Percentiles rank a stretch among this genome's conserved stretches.
These are phyloP conservation scores for Coptodon bakossiorum DNA, from an alignment of 2,113 vertebrate species.

Conservation along the genomic window DNA sequence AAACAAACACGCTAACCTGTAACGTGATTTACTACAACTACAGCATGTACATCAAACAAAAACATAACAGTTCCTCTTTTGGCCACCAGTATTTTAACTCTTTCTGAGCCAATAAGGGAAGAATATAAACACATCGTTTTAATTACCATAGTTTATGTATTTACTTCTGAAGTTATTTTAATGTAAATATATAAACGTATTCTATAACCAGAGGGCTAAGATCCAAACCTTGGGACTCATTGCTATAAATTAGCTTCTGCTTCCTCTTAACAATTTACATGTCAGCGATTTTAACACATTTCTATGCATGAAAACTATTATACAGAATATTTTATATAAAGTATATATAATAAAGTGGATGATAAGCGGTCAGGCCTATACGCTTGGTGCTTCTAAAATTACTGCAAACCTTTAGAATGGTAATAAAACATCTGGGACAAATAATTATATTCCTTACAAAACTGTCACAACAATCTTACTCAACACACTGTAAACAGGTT, in stretches of 20 bases:
- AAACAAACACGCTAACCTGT: neutral
- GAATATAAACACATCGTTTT: neutral
- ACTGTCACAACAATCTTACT: no score
- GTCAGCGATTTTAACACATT: neutral
- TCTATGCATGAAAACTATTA: neutral
- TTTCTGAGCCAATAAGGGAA: neutral
- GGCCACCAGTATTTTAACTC: neutral
- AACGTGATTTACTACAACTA: neutral
- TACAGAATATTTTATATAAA: neutral
- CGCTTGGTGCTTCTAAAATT: neutral
- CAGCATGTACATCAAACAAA: neutral
- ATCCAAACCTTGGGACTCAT: neutral
- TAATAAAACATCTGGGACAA: neutral
- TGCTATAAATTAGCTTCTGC: neutral
- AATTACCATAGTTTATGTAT: no score
- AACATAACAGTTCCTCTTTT: neutral
- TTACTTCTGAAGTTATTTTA: no score
- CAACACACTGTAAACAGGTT: neutral
- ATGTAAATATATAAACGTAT: neutral
- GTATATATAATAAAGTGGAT: neutral
- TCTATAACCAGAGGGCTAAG: neutral
- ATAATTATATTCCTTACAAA: neutral
- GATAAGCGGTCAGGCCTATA: fast-evolving
- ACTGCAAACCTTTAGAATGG: neutral
- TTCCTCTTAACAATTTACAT: neutral